Evolutionary conservation across 2,113 vertebrate species (phyloP).

Genomic region (Saimiri boliviensis): DNA sequence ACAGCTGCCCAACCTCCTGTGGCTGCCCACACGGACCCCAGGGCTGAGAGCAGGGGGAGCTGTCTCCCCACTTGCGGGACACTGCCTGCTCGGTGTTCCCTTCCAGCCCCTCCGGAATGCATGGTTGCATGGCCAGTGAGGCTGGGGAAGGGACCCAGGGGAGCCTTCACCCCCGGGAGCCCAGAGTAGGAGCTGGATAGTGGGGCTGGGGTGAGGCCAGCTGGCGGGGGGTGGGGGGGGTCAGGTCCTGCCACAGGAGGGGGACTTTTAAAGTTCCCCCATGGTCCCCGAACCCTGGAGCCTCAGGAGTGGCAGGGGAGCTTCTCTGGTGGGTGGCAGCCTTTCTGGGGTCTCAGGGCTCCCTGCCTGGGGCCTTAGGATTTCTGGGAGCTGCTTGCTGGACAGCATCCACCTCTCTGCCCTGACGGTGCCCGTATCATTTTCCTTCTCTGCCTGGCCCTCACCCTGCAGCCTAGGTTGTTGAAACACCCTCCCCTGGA

Average conservation of each 20-base stretch:
- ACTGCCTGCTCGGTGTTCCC: constrained; percentile 56
- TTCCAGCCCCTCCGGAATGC: constrained; percentile 4
- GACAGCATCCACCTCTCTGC: neutral
- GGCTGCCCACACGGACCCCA: neutral
- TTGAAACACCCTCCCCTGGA: neutral
- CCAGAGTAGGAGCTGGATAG: neutral
- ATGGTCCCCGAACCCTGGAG: neutral
- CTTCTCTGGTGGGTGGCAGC: neutral
- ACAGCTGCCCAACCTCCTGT: rapidly evolving
- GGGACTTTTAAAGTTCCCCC: neutral
- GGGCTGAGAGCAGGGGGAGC: neutral
- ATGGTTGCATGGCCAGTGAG: neutral
- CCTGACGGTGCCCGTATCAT: neutral
- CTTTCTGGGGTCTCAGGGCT: neutral
- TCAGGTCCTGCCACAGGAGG: neutral
- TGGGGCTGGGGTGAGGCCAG: neutral
- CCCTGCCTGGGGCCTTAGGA: neutral
- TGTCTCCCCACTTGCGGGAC: neutral
- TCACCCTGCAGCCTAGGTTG: neutral
- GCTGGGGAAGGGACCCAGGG: neutral
- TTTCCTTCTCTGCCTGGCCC: neutral
- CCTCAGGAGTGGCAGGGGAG: neutral
- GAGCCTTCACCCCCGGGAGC: neutral
- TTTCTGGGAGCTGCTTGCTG: neutral
- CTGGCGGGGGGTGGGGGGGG: neutral